Evolutionary conservation across 2,888 invertebrate species (phyloP), one percentile per base, ranked within the genome.

Genomic region (Hypselothyrea guttata): DNA sequence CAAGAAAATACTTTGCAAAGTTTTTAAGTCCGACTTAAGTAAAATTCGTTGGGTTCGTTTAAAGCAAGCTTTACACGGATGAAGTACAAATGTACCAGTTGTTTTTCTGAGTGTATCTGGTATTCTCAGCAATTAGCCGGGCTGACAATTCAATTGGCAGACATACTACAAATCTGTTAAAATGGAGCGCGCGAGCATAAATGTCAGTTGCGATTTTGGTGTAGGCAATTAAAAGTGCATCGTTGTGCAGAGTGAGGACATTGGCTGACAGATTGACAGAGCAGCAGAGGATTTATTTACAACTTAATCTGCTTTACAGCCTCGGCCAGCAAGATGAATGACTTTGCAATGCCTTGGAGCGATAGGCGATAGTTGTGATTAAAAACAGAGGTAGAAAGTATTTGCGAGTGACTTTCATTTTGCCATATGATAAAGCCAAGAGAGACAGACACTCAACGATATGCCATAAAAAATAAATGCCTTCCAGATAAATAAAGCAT

Each of bases 101-200:
- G n/a, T n/a, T n/a, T n/a, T n/a, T n/a, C n/a, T n/a, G n/a, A n/a
- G n/a, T n/a, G n/a, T n/a, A n/a, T 61, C 41, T 38, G 40, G 34
- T 47, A 79, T 85, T 86, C 86, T 77, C 33, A 53, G 77, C 84
- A 78, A 78, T 78, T 78, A 86, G 76, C 55, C 42, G 45, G 45
- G 9, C 41, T 37, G 77, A 47, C 52, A 55, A 55, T 41, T 55
- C 55, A 55, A 56, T 56, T 54, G 70, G 71, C 64, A 70, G 52
- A 64, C 62, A 52, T 48, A 71, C 73, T 48, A 71, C 73, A 59
- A 64, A 62, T 63, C 63, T 37, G 54, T 61, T 22, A 44, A 86
- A 78, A 86, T 84, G 84, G 82, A 84, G 86, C 86, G 70, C 62
- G 75, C 47, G 75, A n/a, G n/a, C 85, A 81, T 81, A 81, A 86